A percentile compares a stretch with the other conserved stretches of the same genome.
phyloP scores from a whole-genome alignment of 2,113 vertebrate species.

The Oreochromis tanganicae region DNA sequence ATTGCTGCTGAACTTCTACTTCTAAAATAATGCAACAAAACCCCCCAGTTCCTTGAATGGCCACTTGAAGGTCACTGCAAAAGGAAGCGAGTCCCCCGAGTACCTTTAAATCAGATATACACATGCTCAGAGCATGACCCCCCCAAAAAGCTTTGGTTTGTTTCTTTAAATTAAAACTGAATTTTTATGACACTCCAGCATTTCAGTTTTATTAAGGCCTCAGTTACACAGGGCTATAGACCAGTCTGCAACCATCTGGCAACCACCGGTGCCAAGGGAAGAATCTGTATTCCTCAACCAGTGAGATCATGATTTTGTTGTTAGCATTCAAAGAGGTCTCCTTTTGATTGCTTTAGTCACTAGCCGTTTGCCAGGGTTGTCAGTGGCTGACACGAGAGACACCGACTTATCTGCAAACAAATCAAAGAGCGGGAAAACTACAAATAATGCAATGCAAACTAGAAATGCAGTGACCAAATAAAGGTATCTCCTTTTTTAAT shows the following conservation, averaged over 20 bases:
- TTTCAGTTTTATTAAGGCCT: neutral
- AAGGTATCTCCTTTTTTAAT: neutral
- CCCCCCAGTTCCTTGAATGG: neutral
- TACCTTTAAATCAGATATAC: neutral
- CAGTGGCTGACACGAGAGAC: neutral
- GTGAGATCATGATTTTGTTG: neutral
- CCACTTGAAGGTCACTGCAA: neutral
- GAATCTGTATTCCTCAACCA: neutral
- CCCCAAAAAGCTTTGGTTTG: neutral
- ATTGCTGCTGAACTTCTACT: neutral
- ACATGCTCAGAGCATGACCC: neutral
- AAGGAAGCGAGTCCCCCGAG: neutral
- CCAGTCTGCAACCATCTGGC: neutral
- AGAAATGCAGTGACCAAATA: neutral
- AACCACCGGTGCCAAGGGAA: neutral
- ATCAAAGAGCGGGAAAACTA: neutral
- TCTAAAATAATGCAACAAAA: neutral
- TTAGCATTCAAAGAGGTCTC: neutral
- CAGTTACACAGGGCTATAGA: neutral
- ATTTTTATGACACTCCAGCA: neutral
- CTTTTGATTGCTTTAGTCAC: neutral
- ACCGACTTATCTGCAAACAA: neutral
- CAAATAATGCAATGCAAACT: neutral
- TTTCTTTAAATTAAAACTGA: neutral
- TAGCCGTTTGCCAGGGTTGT: neutral